These are phyloP conservation scores for Notospermus geniculatus DNA, from an alignment of 1,140 invertebrate species.

Conservation along the genomic window DNA sequence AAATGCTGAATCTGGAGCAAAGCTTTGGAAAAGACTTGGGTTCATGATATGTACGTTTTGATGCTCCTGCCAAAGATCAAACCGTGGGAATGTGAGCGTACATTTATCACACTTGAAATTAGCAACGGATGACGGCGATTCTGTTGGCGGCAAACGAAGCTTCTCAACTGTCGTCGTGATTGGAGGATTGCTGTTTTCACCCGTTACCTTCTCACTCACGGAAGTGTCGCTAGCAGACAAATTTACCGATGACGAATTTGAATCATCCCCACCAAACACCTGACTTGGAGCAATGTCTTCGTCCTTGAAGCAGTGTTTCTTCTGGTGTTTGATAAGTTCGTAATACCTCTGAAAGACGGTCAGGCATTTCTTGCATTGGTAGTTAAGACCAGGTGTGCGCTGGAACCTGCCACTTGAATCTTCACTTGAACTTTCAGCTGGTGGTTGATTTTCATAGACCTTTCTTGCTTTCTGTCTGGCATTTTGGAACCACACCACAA, in stretches of 20 bases:
- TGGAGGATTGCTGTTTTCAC: conserved; percentile 21
- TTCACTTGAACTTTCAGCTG: conserved; percentile 74
- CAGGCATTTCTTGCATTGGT: conserved; percentile 98
- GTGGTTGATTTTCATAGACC: conserved; percentile 60
- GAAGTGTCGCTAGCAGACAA: conserved; percentile 38
- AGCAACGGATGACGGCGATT: conserved; percentile 28
- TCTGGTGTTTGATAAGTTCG: conserved; percentile 97
- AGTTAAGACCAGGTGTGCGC: conserved; percentile 92
- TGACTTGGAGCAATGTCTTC: conserved; percentile 15
- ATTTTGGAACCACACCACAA: conserved; percentile 99
- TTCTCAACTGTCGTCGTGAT: not conserved
- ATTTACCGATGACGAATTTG: not conserved
- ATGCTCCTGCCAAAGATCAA: conserved; percentile 91
- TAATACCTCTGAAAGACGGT: conserved; percentile 98
- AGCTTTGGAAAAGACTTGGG: conserved; percentile 82
- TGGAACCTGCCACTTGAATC: conserved; percentile 81
- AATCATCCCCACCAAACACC: conserved; percentile 9
- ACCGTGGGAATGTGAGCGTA: conserved; percentile 82
- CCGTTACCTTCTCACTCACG: conserved; percentile 62
- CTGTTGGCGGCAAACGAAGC: conserved; percentile 26
- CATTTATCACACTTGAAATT: conserved; percentile 81
- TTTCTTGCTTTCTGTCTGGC: conserved; percentile 98
- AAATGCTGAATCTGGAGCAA: conserved; percentile 76
- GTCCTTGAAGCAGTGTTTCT: conserved; percentile 81
- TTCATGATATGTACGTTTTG: conserved; percentile 94